Base-by-base conservation (phyloP, 2,797 vertebrate species). In the Hydrolagus colliei region DNA sequence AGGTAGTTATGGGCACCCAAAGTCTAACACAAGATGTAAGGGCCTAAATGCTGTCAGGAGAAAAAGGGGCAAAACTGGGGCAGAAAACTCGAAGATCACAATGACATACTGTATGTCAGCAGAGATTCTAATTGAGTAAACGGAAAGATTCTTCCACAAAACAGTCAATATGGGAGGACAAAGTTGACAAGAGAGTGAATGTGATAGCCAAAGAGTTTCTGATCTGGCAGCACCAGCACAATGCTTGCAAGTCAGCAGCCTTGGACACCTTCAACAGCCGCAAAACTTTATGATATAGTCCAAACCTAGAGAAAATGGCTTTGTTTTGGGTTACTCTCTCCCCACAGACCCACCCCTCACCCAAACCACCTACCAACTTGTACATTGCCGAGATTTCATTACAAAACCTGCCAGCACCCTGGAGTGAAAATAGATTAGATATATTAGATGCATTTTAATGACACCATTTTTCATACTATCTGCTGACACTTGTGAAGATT, bases 381-480 rank as follows among this genome's bases (percentile, higher is more conserved):
- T 20, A 12, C 32, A 52, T 71, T 1, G 0, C 2, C 14, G 41
- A 52, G 71, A 71, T 71, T 18, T 71, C 32, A 84, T 41, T 41
- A 52, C 79, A 68, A 71, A 52, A 41, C 16, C 65, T 84, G 16
- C 71, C 79, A 71, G 27, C 71, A 20, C 10, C 32, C 62, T 20
- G n/a, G 65, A 41, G 8, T 27, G 32, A 84, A 84, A 71, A 71
- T 32, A 67, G 62, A 71, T 84, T 84, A 84, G 7, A 73, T 27
- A 71, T 71, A 71, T 84, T 84, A 67, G 52, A 20, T 67, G 65
- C 32, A 84, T 84, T 77, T 67, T 84, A 71, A 84, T 84, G 79
- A 84, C 65, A 84, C 32, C 12, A 22, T 63, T 27, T 16, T 27
- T 68, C 4, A 52, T 71, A 84, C 41, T 68, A 84, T 84, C 79